Conservation (phyloP, 2,113 vertebrate genomes). For the Nipponia nippon region DNA sequence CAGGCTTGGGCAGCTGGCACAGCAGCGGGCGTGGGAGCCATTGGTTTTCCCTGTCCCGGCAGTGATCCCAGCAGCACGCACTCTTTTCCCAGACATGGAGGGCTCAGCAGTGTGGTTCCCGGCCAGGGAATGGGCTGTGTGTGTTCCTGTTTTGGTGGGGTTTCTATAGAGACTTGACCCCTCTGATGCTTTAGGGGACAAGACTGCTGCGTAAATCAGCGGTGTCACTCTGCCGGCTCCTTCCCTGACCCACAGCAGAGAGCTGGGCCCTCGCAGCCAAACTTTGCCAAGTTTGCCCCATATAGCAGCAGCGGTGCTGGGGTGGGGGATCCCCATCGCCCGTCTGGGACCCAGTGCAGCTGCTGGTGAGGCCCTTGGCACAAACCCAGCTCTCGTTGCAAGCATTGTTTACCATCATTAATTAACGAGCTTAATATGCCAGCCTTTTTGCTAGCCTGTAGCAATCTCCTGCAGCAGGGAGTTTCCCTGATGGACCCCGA, state of each 20-base stretch:
- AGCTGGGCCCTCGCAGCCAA: background rate
- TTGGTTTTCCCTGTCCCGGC: background rate
- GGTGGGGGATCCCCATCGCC: accelerated
- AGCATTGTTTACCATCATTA: background rate
- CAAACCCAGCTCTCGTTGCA: background rate
- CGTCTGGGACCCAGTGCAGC: accelerated
- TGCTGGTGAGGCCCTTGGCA: background rate
- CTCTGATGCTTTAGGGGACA: background rate
- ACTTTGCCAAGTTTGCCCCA: background rate
- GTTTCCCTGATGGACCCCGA: background rate
- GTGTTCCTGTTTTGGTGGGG: background rate
- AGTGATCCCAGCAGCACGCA: accelerated
- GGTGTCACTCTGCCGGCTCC: accelerated
- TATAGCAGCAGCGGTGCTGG: background rate
- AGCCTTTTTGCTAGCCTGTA: background rate
- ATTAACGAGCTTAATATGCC: background rate
- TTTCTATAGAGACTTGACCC: slow-evolving; percentile 11
- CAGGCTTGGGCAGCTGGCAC: accelerated
- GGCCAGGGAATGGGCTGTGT: background rate
- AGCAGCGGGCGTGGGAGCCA: accelerated
- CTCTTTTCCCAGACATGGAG: background rate
- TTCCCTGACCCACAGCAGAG: background rate
- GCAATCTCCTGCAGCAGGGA: background rate
- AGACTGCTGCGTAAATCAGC: background rate
- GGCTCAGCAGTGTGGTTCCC: accelerated